Conservation (phyloP, 2,888 invertebrate species). For the Priocnemis perturbator region DNA sequence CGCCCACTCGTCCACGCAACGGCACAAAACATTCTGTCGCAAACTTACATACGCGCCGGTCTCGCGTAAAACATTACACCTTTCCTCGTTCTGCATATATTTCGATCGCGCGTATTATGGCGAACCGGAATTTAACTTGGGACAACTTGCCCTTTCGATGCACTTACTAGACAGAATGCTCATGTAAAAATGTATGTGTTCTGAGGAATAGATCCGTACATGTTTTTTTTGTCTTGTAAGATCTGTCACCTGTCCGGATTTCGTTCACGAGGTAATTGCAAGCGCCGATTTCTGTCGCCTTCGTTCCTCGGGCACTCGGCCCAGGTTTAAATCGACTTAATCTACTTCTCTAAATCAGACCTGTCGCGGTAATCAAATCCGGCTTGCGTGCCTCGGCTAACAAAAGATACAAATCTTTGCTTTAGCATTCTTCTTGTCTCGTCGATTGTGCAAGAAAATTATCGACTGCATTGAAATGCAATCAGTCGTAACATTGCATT, state of each 20-base stretch:
- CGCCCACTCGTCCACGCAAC: constrained; percentile 68
- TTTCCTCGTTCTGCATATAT: constrained; percentile 39
- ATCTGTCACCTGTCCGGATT: neutral
- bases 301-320: constrained; percentile 38
- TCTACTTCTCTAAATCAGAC: constrained; percentile 16
- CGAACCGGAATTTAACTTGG: neutral
- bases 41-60: neutral
- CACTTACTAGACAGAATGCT: neutral
- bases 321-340: constrained; percentile 26
- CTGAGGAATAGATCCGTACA: neutral
- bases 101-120: constrained; percentile 19
- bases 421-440: constrained; percentile 16
- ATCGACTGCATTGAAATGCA: too few species aligned
- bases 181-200: neutral
- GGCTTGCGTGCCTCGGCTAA: too few species aligned
- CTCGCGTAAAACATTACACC: constrained; percentile 21
- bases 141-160: neutral
- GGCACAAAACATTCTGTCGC: constrained; percentile 25
- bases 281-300: constrained; percentile 4
- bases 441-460: neutral
- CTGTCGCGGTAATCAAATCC: constrained; percentile 24
- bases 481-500: too few species aligned
- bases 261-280: constrained; percentile 2
- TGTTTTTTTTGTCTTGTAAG: neutral
- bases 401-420: too few species aligned